Evolutionary conservation across 2,888 invertebrate species (phyloP).

Genomic region (Agriotes lineatus): DNA sequence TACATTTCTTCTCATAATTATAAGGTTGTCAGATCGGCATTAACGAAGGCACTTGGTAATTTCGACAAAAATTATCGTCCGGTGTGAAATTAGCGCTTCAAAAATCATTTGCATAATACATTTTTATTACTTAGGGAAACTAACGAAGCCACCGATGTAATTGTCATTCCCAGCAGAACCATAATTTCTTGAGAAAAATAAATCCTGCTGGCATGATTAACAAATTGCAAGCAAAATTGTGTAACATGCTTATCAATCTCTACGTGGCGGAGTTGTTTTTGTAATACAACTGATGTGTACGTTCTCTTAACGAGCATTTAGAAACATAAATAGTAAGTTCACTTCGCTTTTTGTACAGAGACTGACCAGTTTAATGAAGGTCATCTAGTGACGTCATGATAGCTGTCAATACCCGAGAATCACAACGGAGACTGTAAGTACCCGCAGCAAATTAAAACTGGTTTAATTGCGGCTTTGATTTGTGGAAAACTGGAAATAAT

Average conservation of each 20-base stretch:
- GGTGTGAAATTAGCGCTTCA: too few species aligned
- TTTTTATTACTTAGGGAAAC: too few species aligned
- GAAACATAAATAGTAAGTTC: slow-evolving; percentile 39
- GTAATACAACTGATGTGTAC: slow-evolving; percentile 17
- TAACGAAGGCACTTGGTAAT: background rate
- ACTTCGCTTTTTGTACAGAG: slow-evolving; percentile 33
- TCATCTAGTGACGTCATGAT: slow-evolving; percentile 33
- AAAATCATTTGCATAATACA: too few species aligned
- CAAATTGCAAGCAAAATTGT: slow-evolving; percentile 27
- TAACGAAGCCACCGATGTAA: background rate
- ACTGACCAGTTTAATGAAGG: slow-evolving; percentile 41
- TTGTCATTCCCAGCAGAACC: background rate
- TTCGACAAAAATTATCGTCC: too few species aligned
- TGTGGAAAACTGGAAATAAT: background rate
- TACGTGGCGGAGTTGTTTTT: slow-evolving; percentile 16
- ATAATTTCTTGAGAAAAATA: slow-evolving; percentile 18
- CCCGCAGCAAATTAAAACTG: slow-evolving; percentile 29
- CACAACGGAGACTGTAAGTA: slow-evolving; percentile 20
- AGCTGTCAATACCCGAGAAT: slow-evolving; percentile 42
- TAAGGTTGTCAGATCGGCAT: background rate
- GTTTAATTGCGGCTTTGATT: slow-evolving; percentile 21
- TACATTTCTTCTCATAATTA: slow-evolving; percentile 21
- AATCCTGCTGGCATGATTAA: slow-evolving; percentile 16
- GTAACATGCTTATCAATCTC: slow-evolving; percentile 17
- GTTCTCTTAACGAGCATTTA: slow-evolving; percentile 37